Evolutionary conservation across 2,797 vertebrate species (phyloP), one percentile per base, ranked within the genome.

Genomic region (Mormyrops attenuatus): DNA sequence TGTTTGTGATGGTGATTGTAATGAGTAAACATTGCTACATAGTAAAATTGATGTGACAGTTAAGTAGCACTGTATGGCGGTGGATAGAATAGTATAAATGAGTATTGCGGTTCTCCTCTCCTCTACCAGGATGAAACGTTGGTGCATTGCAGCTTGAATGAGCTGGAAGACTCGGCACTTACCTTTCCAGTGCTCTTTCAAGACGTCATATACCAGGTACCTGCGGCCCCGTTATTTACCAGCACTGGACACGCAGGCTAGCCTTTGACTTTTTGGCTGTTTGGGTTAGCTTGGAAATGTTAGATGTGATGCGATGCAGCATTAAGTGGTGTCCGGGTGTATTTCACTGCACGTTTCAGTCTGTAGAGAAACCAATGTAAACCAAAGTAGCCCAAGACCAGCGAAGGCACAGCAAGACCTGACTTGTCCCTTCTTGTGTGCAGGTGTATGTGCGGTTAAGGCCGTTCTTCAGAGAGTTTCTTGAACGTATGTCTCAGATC

Each of bases 111-210:
- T 38, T 11, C 80, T 84, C 63, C 90, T 3, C 8, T 88, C 82
- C 17, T 89, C 7, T 91, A 69, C 3, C 91, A 97, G 97, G 97
- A 97, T 94, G 97, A 97, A 95, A 97, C 97, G 55, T 92, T 97
- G 95, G 97, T 97, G 92, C 97, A 97, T 92, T 97, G 97, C 95
- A 97, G 97, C 93, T 94, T 97, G 90, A 97, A 97, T 87, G 96
- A 95, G 90, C 92, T 95, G 90, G 96, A 96, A 93, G 94, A 94
- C 93, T 95, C 96, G 92, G 97, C 94, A 55, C 94, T 96, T 88
- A 97, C 95, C 90, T 95, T 97, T 89, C 96, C 96, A 91, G 96
- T 96, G 55, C 94, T 96, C 94, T 97, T 97, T 91, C 96, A 95
- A 94, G 98, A 94, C 91, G 95, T 96, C 89, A 97, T 97, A 95